Base-by-base conservation (phyloP, 2,797 vertebrate genomes). In the Kryptopterus vitreolus region DNA sequence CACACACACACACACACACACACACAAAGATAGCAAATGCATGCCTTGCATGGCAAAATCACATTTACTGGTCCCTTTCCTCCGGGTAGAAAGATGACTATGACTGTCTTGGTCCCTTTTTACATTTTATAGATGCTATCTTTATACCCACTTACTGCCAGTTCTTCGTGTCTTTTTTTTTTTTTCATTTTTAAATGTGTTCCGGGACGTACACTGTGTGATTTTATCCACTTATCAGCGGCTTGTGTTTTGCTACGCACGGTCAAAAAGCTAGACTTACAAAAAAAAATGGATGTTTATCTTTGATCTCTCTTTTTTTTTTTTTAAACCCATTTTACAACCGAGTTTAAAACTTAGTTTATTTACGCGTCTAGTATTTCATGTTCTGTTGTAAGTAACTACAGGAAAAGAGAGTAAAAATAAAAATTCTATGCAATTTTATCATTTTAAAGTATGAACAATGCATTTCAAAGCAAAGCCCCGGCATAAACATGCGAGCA, bases 71-170 rank as follows among this genome's bases (percentile, higher is more conserved):
- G 46, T 50, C 63, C 24, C 53, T 68, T 55, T 11, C 75, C 20
- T 82, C 46, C 48, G 22, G 73, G 29, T 50, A 76, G 43, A n/a
- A 77, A 77, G 24, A 69, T 9, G 50, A 59, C 15, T 3, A 69
- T 9, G 50, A 59, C 15, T 3, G 20, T 33, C 43, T 46, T 57
- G 61, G 18, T 50, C 59, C 52, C 53, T 70, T 72, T 50, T 58
- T 33, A 69, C 31, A 61, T 57, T 58, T 57, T 22, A 29, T 8
- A 73, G 66, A 72, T 59, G 50, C 3, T 72, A 77, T 82, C 80
- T 72, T 38, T 12, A 55, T 20, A 26, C 29, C 26, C 43, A n/a
- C 2, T 9, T 7, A 24, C 63, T 53, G 48, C 53, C 18, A 57
- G 22, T 15, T 9, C 48, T 70, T 61, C 29, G 35, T 69, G 5